A percentile compares a stretch with the other conserved stretches of the same genome.
phyloP scores from a whole-genome alignment of 2,113 vertebrate genomes.

The Toxotes chatareus region DNA sequence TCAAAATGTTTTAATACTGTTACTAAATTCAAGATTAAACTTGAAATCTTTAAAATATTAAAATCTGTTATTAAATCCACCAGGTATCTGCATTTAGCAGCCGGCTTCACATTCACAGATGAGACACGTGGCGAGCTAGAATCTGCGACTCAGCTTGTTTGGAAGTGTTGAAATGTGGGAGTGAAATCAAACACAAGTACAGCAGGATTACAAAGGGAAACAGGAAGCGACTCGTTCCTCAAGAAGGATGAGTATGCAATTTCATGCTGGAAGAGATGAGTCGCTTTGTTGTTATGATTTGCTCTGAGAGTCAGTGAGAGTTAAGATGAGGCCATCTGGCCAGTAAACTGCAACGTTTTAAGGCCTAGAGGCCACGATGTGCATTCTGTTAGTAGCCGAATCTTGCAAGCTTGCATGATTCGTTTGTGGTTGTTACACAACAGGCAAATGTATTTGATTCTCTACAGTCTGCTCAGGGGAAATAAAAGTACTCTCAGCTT shows the following conservation, averaged over 20 bases:
- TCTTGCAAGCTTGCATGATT: constrained; percentile 17
- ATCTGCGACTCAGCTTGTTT: neutral
- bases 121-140: constrained; percentile 3
- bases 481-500: neutral
- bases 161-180: constrained; percentile 13
- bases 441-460: neutral
- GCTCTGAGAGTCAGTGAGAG: constrained; percentile 29
- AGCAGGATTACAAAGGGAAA: constrained; percentile 19
- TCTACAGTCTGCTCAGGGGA: neutral
- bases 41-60: neutral
- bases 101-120: constrained; percentile 7
- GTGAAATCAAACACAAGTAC: constrained; percentile 40
- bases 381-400: neutral
- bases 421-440: constrained; percentile 3
- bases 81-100: neutral
- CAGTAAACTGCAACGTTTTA: constrained; percentile 33
- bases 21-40: neutral
- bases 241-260: constrained; percentile 48
- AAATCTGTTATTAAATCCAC: neutral
- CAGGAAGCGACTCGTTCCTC: constrained; percentile 35
- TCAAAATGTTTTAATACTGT: neutral
- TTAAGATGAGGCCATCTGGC: constrained; percentile 44
- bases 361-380: neutral
- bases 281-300: constrained; percentile 25
- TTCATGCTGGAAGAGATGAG: constrained; percentile 32